Percentiles rank a stretch among this genome's conserved stretches.
Conservation (phyloP, 2,888 invertebrate genomes). For the Schizaphis graminum region DNA sequence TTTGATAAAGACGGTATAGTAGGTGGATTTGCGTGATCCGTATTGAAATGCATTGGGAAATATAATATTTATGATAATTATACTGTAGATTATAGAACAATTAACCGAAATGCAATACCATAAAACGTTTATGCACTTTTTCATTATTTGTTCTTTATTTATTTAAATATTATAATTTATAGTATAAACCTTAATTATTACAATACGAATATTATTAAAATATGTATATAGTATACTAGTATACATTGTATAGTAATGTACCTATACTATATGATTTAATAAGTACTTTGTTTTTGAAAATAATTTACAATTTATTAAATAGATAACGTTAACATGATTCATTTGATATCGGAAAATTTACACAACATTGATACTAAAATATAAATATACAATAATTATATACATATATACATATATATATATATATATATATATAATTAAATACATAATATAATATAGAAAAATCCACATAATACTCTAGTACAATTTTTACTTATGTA, state of each 20-base stretch:
- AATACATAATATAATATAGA: neutral
- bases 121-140: neutral
- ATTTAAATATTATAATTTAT: neutral
- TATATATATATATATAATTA: too few relatives aligned
- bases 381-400: neutral
- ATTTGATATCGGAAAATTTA: neutral
- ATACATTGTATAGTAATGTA: neutral
- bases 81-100: constrained; percentile 8
- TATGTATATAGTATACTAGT: neutral
- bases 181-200: neutral
- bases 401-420: too few relatives aligned
- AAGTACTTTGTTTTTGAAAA: neutral
- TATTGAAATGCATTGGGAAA: neutral
- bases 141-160: neutral
- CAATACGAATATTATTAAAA: neutral
- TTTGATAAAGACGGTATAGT: neutral
- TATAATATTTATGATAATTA: neutral
- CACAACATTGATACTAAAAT: neutral
- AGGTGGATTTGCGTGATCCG: constrained; percentile 17
- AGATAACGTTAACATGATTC: neutral
- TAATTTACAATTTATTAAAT: neutral
- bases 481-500: neutral
- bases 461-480: neutral
- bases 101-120: constrained; percentile 3
- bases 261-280: neutral